phyloP scores from a whole-genome alignment of 2,113 vertebrate genomes.

The Amphiprion ocellaris region DNA sequence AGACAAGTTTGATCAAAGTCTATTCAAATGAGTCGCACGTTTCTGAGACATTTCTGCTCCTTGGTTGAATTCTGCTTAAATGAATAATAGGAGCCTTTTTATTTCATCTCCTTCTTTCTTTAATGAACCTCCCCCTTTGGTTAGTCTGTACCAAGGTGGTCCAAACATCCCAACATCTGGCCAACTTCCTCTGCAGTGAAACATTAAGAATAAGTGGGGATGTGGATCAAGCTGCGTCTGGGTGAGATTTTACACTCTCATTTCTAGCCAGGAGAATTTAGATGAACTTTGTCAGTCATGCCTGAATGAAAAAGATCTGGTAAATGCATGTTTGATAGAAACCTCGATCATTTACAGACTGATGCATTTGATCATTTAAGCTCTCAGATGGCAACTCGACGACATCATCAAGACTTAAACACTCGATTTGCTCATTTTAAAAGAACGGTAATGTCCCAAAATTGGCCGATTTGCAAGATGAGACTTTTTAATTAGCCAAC shows the following conservation, averaged over 20 bases:
- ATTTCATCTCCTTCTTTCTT: constrained; percentile 18
- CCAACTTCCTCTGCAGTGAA: constrained; percentile 12
- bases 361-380: background rate
- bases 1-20: background rate
- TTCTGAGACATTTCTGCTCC: background rate
- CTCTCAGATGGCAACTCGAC: background rate
- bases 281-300: background rate
- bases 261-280: background rate
- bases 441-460: constrained; percentile 6
- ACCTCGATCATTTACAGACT: constrained; percentile 4
- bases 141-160: constrained; percentile 19
- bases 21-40: background rate
- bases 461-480: constrained; percentile 21
- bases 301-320: background rate
- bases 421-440: background rate
- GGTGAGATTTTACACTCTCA: background rate
- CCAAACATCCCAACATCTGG: constrained; percentile 42
- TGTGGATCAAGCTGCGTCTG: constrained; percentile 2
- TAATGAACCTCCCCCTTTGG: constrained; percentile 43
- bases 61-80: constrained; percentile 2
- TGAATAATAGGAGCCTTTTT: constrained; percentile 15
- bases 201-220: constrained; percentile 1
- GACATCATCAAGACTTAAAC: background rate
- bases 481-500: constrained; percentile 40
- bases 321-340: constrained; percentile 2